Base-by-base conservation (phyloP, 2,113 vertebrate species). In the Cariama cristata region DNA sequence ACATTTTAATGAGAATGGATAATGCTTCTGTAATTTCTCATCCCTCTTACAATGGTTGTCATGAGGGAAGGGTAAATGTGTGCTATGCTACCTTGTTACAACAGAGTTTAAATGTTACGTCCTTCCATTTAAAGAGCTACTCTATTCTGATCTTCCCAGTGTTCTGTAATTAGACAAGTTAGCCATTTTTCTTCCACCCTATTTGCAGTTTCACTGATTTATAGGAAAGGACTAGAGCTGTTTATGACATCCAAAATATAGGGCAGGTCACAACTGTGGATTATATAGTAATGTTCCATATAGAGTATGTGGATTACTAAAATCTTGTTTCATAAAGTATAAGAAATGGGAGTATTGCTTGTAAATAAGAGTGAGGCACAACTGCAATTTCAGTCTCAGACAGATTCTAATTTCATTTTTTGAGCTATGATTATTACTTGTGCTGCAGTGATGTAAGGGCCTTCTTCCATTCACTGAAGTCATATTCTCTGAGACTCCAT, bases 141-240 rank as follows among this genome's bases (percentile, higher is more conserved):
- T 71, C 28, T 32, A 23, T 38, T 86, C 72, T 72, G 53, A 81
- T 90, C 75, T 95, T 93, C 42, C 11, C 21, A 16, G 14, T 42
- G 44, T 84, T 86, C 68, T 84, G 30, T 90, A 97, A 97, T 96
- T 95, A 96, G 73, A 85, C 53, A 63, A 72, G 56, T n/a, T 45
- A 55, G 11, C 23, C 71, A 45, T 93, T 97, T 95, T 87, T 94
- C 81, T 75, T 83, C 47, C 40, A 84, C 8, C 12, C 44, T 91
- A 59, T 93, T 83, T 93, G 69, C 77, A 75, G 55, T 91, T 96
- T 80, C 66, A 50, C 22, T 96, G 91, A 88, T 95, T 91, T 89
- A 94, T 23, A 82, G 76, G 79, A 85, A 91, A 94, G 21, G 24
- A 90, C 53, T 18, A 79, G 75, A 81, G 69, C 53, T 91, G 35